phyloP scores from a whole-genome alignment of 2,113 vertebrate genomes.

The Elgaria multicarinata region DNA sequence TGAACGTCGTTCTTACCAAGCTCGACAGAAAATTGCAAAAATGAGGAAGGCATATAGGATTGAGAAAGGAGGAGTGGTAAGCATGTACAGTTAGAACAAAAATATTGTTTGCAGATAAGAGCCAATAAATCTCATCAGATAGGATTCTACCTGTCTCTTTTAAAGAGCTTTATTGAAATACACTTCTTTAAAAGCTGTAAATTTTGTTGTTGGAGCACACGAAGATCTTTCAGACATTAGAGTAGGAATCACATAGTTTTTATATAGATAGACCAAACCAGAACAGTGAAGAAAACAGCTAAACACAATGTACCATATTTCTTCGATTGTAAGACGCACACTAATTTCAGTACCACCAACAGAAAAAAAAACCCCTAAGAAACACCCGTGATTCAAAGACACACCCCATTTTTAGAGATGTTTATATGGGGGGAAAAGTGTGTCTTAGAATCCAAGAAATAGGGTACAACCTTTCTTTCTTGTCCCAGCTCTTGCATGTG shows the following conservation, averaged over 20 bases:
- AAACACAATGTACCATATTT: background rate
- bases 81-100: background rate
- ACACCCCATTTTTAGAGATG: no score
- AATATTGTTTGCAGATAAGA: background rate
- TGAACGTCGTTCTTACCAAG: slow-evolving; percentile 48
- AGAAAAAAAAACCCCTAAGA: no score
- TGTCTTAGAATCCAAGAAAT: no score
- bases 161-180: background rate
- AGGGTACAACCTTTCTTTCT: no score
- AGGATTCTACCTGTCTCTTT: background rate
- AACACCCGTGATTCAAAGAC: no score
- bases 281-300: background rate
- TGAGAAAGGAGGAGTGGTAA: slow-evolving; percentile 21
- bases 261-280: background rate
- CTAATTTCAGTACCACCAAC: no score
- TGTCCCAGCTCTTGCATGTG: no score
- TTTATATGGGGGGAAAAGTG: no score
- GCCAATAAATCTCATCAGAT: background rate
- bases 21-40: slow-evolving; percentile 50
- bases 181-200: background rate
- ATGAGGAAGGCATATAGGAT: slow-evolving; percentile 42
- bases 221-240: background rate
- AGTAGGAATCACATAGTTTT: background rate
- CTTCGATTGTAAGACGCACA: no score
- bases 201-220: background rate